A percentile compares a stretch with the other conserved stretches of the same genome.
phyloP scores from a whole-genome alignment of 2,797 vertebrate species.

The Enteromius argenteus region DNA sequence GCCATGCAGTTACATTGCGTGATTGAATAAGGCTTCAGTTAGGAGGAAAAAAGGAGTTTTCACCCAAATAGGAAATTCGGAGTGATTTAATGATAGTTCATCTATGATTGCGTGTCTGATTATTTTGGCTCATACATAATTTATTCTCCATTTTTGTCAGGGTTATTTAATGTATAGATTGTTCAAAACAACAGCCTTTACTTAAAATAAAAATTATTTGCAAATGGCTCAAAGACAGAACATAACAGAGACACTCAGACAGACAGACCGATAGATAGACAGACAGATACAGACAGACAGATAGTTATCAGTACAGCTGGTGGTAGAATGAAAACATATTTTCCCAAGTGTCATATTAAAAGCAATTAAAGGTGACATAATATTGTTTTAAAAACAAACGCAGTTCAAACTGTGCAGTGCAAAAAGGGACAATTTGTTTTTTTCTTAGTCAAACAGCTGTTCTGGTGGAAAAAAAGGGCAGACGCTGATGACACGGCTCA shows the following conservation, averaged over 20 bases:
- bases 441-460: constrained; percentile 25
- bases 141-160: not conserved
- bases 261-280: no score
- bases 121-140: not conserved
- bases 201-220: not conserved
- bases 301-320: not conserved
- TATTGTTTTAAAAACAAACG: constrained; percentile 12
- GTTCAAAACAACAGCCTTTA: not conserved
- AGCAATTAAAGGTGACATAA: constrained; percentile 1
- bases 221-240: not conserved
- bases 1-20: no score
- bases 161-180: not conserved
- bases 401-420: not conserved
- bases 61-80: not conserved
- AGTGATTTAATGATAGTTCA: not conserved
- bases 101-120: not conserved
- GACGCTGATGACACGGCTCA: not conserved
- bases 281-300: not conserved
- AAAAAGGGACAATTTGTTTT: constrained; percentile 4
- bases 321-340: constrained; percentile 9
- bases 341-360: not conserved
- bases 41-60: not conserved
- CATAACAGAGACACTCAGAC: not conserved
- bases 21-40: no score
- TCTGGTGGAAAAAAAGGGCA: constrained; percentile 10